Percentiles rank a stretch among this genome's conserved stretches.
phyloP scores from a whole-genome alignment of 2,797 vertebrate species.

The Periparus ater region DNA sequence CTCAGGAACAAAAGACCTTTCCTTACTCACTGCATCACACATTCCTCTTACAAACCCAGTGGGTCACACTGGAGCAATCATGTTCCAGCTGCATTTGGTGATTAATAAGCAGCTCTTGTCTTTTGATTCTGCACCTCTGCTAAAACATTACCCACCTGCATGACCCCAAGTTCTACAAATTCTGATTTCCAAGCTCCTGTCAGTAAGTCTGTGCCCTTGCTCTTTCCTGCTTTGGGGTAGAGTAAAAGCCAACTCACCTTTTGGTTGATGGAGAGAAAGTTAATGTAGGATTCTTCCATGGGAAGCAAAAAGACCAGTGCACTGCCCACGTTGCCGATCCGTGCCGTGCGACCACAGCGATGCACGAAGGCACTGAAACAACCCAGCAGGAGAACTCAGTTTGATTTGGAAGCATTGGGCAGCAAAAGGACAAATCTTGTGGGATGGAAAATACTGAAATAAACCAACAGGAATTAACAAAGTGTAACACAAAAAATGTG shows the following conservation, averaged over 20 bases:
- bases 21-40: neutral
- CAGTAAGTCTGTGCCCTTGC: neutral
- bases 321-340: constrained; percentile 88
- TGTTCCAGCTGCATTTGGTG: neutral
- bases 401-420: rapidly evolving
- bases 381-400: neutral
- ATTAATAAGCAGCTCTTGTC: neutral
- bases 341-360: constrained; percentile 93
- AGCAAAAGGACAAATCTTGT: neutral
- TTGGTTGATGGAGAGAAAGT: constrained; percentile 95
- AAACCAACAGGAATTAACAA: neutral
- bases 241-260: constrained; percentile 78
- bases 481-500: rapidly evolving
- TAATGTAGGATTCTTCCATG: constrained; percentile 93
- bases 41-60: neutral
- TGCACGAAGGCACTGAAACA: constrained; percentile 91
- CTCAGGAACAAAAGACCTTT: neutral
- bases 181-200: neutral
- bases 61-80: neutral
- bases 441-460: neutral
- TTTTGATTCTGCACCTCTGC: neutral
- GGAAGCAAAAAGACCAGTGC: constrained; percentile 94
- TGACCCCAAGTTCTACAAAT: neutral
- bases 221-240: neutral
- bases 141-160: rapidly evolving